Percentiles rank a stretch among this genome's conserved stretches.
phyloP scores from a whole-genome alignment of 2,113 vertebrate species.

The Pedionomus torquatus region DNA sequence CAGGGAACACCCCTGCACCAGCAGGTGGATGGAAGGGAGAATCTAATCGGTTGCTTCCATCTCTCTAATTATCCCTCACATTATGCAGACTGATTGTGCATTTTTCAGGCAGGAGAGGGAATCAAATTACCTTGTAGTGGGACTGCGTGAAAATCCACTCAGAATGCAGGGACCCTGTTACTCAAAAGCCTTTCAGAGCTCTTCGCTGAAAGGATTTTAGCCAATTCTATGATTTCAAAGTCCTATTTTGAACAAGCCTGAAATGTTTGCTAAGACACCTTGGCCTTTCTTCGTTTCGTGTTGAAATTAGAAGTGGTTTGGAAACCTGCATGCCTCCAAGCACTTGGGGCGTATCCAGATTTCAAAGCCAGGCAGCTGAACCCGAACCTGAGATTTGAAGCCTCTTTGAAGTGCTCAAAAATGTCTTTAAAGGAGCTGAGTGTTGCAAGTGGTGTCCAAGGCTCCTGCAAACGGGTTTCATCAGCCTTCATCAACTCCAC shows the following conservation, averaged over 20 bases:
- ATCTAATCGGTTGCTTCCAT: neutral
- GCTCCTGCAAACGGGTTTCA: neutral
- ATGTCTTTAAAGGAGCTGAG: neutral
- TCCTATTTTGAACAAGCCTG: neutral
- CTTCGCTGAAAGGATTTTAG: neutral
- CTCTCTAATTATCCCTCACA: neutral
- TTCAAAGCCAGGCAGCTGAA: neutral
- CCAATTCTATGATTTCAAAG: neutral
- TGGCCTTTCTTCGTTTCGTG: neutral
- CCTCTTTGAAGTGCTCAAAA: neutral
- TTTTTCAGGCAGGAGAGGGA: neutral
- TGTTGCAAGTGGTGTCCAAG: neutral
- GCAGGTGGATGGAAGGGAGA: neutral
- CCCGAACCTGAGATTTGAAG: neutral
- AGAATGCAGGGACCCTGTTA: rapidly evolving
- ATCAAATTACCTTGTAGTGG: neutral
- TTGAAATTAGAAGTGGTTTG: slow-evolving; percentile 1
- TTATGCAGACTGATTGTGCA: neutral
- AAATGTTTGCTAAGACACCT: neutral
- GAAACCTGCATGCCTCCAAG: neutral
- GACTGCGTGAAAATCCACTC: neutral
- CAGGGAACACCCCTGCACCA: neutral
- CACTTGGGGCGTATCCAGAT: neutral
- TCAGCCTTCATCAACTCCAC: neutral
- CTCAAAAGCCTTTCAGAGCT: neutral